A percentile compares a stretch with the other conserved stretches of the same genome.
Evolutionary conservation across 1,140 invertebrate species (phyloP).

Genomic region (Heterodera carotae): DNA sequence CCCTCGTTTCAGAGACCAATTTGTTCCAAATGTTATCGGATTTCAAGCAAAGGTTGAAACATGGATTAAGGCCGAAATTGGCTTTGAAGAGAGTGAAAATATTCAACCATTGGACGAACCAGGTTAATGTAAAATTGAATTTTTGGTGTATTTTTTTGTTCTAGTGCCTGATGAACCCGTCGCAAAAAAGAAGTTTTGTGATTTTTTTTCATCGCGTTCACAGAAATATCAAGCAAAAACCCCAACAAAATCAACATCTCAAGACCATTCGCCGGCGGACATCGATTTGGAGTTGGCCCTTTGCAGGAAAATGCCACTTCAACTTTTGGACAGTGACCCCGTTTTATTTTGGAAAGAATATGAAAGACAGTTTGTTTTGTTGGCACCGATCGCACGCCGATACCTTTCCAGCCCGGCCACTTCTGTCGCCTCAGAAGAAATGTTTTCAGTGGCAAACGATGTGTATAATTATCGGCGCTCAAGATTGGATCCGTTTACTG

Average conservation of each 20-base stretch:
- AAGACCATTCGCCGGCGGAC: too few species aligned
- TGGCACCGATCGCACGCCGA: constrained; percentile 18
- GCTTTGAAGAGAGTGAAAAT: not conserved
- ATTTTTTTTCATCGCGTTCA: not conserved
- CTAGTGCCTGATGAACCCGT: not conserved
- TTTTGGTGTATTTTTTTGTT: too few species aligned
- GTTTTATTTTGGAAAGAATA: constrained; percentile 2
- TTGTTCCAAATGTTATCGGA: constrained; percentile 5
- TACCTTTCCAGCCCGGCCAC: constrained; percentile 23
- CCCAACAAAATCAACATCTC: too few species aligned
- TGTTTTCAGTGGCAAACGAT: constrained; percentile 21
- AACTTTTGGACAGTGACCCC: too few species aligned
- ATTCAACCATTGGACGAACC: too few species aligned
- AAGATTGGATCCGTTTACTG: not conserved
- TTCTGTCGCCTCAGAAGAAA: constrained; percentile 22
- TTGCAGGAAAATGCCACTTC: too few species aligned
- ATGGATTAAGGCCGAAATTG: not conserved
- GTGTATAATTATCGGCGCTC: constrained; percentile 21
- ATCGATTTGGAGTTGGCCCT: too few species aligned
- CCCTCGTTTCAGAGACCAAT: not conserved
- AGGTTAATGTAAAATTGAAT: too few species aligned
- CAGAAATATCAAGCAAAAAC: too few species aligned
- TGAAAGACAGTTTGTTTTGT: not conserved
- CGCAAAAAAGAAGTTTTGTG: not conserved
- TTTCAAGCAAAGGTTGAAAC: not conserved